Base-by-base conservation (phyloP, 2,797 vertebrate species). In the Sebastes iracundus region DNA sequence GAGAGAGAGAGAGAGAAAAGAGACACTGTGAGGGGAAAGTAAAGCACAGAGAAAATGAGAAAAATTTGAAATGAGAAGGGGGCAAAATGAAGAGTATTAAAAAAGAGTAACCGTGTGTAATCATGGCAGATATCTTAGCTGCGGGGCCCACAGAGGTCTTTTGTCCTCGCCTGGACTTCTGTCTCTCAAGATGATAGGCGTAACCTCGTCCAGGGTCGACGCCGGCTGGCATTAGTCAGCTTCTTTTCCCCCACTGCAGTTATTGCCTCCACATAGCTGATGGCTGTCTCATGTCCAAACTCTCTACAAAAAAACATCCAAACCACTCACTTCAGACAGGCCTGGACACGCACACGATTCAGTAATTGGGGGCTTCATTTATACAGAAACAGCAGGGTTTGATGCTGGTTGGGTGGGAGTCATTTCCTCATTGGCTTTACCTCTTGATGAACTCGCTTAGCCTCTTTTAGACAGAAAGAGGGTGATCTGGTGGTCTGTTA, bases 11-110 rank as follows among this genome's bases (percentile, higher is more conserved):
- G 76, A 42, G 60, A 10, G n/a, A 35, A 22, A 14, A 77, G 28
- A 7, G 23, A 56, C 33, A 67, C 49, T 53, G 69, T 46, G 25
- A 55, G 13, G 53, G 55, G 56, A 74, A 60, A 64, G 42, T 35
- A 68, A 63, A 70, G 81, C 9, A 2, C 11, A n/a, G 82, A 77
- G 83, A 87, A 88, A 87, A 89, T 82, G 69, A 88, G 75, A 85
- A 72, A 86, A 87, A 83, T 86, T 75, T 52, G 6, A 82, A 91
- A 87, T 63, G 80, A 89, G 74, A 83, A 53, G 75, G 81, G 78
- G 79, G 67, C 65, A 82, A 83, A 79, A 79, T 69, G 80, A 76
- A 81, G 83, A 81, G 67, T 77, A 87, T 90, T 86, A 87, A 85
- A 85, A 74, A 9, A 69, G 63, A 79, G 75, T 33, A 63, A 32